Base-by-base conservation (phyloP, 2,888 invertebrate genomes). In the Aphodius granarius region DNA sequence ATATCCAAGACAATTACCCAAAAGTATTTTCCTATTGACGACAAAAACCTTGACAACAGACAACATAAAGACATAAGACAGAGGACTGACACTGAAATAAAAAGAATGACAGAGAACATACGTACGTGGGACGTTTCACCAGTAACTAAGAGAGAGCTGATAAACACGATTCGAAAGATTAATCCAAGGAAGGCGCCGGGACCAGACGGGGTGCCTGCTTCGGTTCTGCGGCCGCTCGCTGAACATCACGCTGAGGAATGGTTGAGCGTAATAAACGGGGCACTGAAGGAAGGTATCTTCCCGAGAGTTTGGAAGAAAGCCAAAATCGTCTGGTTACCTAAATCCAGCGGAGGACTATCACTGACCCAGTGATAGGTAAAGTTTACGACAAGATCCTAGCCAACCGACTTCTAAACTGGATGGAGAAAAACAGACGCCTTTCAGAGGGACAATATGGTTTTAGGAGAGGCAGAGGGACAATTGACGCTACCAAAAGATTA, bases 191-290 rank as follows among this genome's bases (percentile, higher is more conserved):
- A 66, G 72, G 75, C 72, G 1, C 63, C 68, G 16, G 72, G 66
- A 23, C 72, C 72, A 15, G 75, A 75, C 66, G 72, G 72, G 1
- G 13, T 75, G 3, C 66, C 72, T 6, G 75, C 72, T 4, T 72
- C 66, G 62, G 20, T 20, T 1, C 3, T 71, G 3, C 63, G 20
- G 18, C n/a, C 16, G 4, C 6, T 3, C n/a, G 21, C 15, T 20
- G n/a, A 15, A 23, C 15, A 15, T 13, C 18, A 16, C 22, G 21
- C 71, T n/a, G 16, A 23, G 65, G 18, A 43, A 16, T 16, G 71
- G 4, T n/a, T 75, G 3, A 18, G 22, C 18, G 13, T 66, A 3
- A 62, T 17, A 18, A 72, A 72, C 15, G n/a, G 5, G 5, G 23
- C 23, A 6, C 23, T 23, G 5, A 66, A 66, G 19, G 13, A 66